Conservation (phyloP, 64 coral and sea anemone species). For the Dendronephthya gigantea region DNA sequence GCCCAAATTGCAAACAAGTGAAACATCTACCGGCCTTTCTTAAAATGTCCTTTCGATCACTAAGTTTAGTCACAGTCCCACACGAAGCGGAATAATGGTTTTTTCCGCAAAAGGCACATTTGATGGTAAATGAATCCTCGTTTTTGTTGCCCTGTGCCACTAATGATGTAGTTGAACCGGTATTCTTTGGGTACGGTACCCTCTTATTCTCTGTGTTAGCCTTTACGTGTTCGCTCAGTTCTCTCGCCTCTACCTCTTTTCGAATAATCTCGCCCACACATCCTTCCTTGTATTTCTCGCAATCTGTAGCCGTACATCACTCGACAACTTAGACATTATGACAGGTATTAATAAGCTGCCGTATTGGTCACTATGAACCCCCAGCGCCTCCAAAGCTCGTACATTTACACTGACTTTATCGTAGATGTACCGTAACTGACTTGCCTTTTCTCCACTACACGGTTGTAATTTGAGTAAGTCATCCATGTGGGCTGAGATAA, state of each 20-base stretch:
- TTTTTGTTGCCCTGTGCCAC: background rate
- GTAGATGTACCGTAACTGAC: slow-evolving; percentile 8
- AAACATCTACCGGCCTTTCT: background rate
- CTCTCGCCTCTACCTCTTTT: slow-evolving; percentile 14
- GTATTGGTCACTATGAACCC: slow-evolving; percentile 12
- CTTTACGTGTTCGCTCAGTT: slow-evolving; percentile 1
- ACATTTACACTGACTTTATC: slow-evolving; percentile 22
- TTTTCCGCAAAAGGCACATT: background rate
- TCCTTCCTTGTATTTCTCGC: slow-evolving; percentile 8
- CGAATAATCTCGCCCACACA: slow-evolving; percentile 18
- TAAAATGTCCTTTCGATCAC: background rate
- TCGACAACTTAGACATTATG: slow-evolving; percentile 9
- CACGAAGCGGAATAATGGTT: background rate
- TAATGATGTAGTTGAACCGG: background rate
- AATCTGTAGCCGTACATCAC: background rate
- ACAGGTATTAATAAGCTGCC: slow-evolving; percentile 21
- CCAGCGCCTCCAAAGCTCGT: slow-evolving; percentile 21
- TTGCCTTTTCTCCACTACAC: background rate
- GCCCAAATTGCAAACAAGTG: background rate
- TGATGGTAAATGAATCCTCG: background rate
- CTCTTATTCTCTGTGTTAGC: background rate
- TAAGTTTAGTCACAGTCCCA: background rate
- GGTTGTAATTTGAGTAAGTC: background rate
- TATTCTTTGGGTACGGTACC: background rate
- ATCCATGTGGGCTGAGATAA: slow-evolving; percentile 14